These are phyloP conservation scores for Hylaea fasciaria DNA, from an alignment of 2,888 invertebrate species.

Conservation along the genomic window DNA sequence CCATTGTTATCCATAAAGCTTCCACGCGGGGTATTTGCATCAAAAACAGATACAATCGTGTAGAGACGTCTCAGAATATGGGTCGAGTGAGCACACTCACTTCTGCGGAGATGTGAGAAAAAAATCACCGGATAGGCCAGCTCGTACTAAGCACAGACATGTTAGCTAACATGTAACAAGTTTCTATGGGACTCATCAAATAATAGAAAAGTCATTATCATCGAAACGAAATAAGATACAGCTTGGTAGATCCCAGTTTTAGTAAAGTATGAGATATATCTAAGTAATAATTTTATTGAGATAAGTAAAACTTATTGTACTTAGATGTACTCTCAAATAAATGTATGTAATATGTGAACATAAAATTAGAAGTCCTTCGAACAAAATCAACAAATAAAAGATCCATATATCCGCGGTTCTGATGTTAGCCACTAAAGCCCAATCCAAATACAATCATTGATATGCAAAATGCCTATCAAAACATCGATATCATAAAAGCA, in stretches of 20 bases:
- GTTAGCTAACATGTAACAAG: not conserved
- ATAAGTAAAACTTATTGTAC: no score
- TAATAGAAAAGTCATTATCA: no score
- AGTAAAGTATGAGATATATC: no score
- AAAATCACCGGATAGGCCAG: slow-evolving; percentile 35
- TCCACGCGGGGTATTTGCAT: slow-evolving; percentile 61
- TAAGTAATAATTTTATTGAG: no score
- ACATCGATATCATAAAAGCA: slow-evolving; percentile 40
- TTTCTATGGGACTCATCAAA: no score
- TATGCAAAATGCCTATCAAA: slow-evolving; percentile 41
- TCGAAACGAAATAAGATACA: no score
- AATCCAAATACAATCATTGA: slow-evolving; percentile 24
- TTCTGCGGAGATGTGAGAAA: slow-evolving; percentile 35
- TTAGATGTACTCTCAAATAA: no score
- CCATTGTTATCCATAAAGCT: slow-evolving; percentile 46
- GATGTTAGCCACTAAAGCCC: slow-evolving; percentile 12
- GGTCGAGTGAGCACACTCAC: slow-evolving; percentile 63
- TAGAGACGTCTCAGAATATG: slow-evolving; percentile 59
- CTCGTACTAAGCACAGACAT: not conserved
- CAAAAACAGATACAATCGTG: slow-evolving; percentile 66
- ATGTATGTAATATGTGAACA: no score
- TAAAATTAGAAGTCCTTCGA: not conserved
- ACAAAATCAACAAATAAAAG: not conserved
- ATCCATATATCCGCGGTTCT: not conserved
- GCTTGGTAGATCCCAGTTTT: no score